Conservation (phyloP, 2,113 vertebrate genomes). For the Apodemus speciosus region DNA sequence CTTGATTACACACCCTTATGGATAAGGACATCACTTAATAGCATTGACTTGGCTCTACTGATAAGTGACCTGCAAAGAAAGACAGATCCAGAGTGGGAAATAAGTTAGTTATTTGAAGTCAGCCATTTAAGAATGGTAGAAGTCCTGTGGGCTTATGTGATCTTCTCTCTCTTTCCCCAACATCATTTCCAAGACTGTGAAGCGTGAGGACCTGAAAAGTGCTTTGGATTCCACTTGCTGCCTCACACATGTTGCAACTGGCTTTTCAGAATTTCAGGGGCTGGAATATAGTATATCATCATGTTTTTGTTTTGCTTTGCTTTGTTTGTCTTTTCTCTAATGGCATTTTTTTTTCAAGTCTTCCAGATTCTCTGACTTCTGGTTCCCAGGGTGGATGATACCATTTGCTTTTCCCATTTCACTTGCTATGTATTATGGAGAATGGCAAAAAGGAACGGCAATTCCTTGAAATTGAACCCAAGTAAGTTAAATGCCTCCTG, state of each 20-base stretch:
- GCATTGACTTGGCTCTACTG: not conserved
- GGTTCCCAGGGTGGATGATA: not conserved
- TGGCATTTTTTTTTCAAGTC: not conserved
- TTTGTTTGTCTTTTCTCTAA: slow-evolving; percentile 45
- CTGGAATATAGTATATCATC: not conserved
- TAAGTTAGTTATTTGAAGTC: not conserved
- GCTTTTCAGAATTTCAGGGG: not conserved
- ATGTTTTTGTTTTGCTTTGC: not conserved
- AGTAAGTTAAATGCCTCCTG: slow-evolving; percentile 59
- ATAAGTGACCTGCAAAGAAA: not conserved
- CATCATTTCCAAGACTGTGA: not conserved
- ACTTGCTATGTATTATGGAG: slow-evolving; percentile 54
- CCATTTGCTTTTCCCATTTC: slow-evolving; percentile 47
- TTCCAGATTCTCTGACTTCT: slow-evolving; percentile 9
- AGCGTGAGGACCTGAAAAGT: not conserved
- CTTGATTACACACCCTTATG: not conserved
- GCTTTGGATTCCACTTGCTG: not conserved
- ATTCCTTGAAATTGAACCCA: slow-evolving; percentile 68
- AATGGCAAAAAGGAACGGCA: not conserved
- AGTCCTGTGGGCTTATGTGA: not conserved
- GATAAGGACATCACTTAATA: not conserved
- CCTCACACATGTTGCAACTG: not conserved
- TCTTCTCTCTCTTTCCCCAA: not conserved
- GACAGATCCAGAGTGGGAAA: not conserved
- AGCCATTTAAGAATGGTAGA: not conserved